Conservation (phyloP, 1,140 invertebrate species). For the Oryzaephilus surinamensis region DNA sequence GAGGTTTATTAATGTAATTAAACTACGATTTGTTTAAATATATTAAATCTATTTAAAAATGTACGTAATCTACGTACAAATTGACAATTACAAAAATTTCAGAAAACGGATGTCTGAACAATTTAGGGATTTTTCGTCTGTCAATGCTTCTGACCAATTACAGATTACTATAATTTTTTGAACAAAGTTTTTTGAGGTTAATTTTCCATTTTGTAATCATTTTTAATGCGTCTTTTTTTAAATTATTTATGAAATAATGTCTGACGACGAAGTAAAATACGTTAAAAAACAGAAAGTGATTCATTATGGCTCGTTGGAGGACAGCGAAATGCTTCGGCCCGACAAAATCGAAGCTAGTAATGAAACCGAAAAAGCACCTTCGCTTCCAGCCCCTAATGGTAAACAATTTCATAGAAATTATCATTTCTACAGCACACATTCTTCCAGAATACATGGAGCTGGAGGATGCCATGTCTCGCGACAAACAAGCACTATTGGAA, state of each 20-base stretch:
- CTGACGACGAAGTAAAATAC: conserved; percentile 74
- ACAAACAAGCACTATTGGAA: conserved; percentile 81
- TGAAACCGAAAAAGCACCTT: conserved; percentile 34
- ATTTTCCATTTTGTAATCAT: no score
- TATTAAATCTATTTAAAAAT: no score
- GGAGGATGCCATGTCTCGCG: conserved; percentile 76
- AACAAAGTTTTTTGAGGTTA: no score
- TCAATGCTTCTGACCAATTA: no score
- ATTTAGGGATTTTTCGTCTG: conserved; percentile 24
- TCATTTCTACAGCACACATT: neutral
- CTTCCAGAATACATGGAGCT: conserved; percentile 77
- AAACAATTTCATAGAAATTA: conserved; percentile 58
- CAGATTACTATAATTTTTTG: no score
- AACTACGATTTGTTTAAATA: neutral
- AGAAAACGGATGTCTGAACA: conserved; percentile 27
- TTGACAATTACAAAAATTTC: no score
- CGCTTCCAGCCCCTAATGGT: conserved; percentile 44
- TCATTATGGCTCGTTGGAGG: conserved; percentile 83
- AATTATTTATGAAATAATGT: conserved; percentile 50
- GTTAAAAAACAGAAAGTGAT: conserved; percentile 66
- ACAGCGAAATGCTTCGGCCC: conserved; percentile 54
- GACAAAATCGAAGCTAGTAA: conserved; percentile 42
- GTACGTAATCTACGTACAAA: no score
- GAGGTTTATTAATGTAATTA: neutral
- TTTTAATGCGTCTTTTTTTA: no score